A percentile compares a stretch with the other conserved stretches of the same genome.
Evolutionary conservation across 1,140 invertebrate genomes (phyloP).

Genomic region (Drosophila azteca): DNA sequence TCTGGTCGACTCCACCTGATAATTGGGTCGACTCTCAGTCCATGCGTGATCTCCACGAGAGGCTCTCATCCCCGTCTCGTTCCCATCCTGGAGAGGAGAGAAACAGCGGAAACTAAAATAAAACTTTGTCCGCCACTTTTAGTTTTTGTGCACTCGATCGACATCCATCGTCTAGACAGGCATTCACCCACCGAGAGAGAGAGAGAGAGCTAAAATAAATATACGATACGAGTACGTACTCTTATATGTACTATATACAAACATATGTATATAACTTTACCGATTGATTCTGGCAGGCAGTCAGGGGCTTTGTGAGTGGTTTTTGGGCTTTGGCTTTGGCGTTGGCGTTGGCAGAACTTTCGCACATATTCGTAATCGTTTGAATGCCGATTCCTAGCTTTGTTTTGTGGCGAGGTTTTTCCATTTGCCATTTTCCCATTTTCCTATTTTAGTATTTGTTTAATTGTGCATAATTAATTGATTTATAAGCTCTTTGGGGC

Average conservation of each 20-base stretch:
- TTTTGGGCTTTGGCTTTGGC: neutral
- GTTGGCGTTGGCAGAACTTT: slow-evolving; percentile 2
- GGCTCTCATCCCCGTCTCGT: neutral
- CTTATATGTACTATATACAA: no score
- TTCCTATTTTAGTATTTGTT: slow-evolving; percentile 35
- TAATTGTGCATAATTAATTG: slow-evolving; percentile 58
- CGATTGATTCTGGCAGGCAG: neutral
- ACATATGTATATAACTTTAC: neutral
- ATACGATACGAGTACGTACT: neutral
- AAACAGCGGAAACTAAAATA: slow-evolving; percentile 21
- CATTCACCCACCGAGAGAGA: neutral
- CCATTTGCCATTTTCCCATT: neutral
- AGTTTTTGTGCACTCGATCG: slow-evolving; percentile 34
- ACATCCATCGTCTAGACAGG: slow-evolving; percentile 48
- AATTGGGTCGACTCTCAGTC: slow-evolving; percentile 12
- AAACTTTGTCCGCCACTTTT: slow-evolving; percentile 36
- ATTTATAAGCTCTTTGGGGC: slow-evolving; percentile 28
- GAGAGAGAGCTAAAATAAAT: neutral
- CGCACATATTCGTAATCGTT: slow-evolving; percentile 5
- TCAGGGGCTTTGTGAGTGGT: no score
- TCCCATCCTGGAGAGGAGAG: no score
- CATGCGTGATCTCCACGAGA: slow-evolving; percentile 23
- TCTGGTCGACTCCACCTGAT: neutral
- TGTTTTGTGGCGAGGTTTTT: neutral
- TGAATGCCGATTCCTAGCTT: neutral